phyloP scores from a whole-genome alignment of 2,888 invertebrate species.

The Diabrotica balteata region DNA sequence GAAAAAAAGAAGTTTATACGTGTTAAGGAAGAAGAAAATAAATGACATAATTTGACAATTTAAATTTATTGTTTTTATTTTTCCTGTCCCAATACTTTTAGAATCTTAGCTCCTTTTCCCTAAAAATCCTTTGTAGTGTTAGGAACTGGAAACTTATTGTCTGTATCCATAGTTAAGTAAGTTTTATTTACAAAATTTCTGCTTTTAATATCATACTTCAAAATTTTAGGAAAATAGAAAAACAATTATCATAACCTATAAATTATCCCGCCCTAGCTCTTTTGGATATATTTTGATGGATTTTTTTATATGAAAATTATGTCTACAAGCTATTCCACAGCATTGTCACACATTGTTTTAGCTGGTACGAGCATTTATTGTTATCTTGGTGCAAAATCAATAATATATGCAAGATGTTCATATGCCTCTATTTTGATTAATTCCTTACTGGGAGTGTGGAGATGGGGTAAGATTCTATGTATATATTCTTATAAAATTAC shows the following conservation, averaged over 20 bases:
- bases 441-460: constrained; percentile 54
- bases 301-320: constrained; percentile 19
- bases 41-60: too few species aligned
- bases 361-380: constrained; percentile 52
- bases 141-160: not conserved
- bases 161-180: not conserved
- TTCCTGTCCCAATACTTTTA: not conserved
- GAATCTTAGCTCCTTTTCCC: not conserved
- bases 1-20: too few species aligned
- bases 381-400: constrained; percentile 28
- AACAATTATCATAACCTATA: not conserved
- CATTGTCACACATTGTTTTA: constrained; percentile 50
- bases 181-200: constrained; percentile 2
- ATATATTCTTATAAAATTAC: too few species aligned
- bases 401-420: constrained; percentile 42
- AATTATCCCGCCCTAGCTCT: not conserved
- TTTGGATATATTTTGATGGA: constrained; percentile 2
- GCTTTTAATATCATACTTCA: not conserved
- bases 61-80: not conserved
- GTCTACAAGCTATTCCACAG: constrained; percentile 46
- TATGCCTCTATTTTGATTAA: constrained; percentile 51
- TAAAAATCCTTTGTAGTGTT: not conserved
- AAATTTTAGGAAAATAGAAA: constrained; percentile 5
- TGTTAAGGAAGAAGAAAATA: too few species aligned
- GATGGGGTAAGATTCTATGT: constrained; percentile 47